Evolutionary conservation across 2,113 vertebrate genomes (phyloP), one percentile per base, ranked within the genome.

Genomic region (Heloderma charlesbogerti): DNA sequence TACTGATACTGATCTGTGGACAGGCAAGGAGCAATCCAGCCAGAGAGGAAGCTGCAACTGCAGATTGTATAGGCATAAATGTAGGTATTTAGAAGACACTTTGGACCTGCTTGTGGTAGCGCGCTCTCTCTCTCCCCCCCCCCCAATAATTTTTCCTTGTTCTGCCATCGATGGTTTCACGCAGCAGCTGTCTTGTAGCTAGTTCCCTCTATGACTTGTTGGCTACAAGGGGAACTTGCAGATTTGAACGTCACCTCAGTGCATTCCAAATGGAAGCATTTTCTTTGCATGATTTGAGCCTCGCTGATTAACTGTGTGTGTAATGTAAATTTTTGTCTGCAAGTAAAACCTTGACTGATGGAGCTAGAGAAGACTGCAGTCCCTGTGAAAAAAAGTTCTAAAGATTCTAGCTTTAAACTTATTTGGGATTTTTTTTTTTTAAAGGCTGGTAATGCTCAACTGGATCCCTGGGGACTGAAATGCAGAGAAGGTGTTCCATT

Each of bases 401-500:
- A 45, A 57, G 57, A 80, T 37, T 4, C 8, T 34, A 54, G 74
- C 31, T 81, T 51, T 51, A 81, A n/a, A 37, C 2, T 51, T 54
- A 60, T 31, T 60, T 57, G 37, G 54, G 25, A 63, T 25, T 37
- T 37, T 13, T 10, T 60, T 63, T 74, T 48, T 27, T 27, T 54
- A 37, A 18, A 37, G 48, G 34, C 71, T 16, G 4, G 16, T 48
- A 89, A 81, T 29, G 34, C 63, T 81, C 34, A 27, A 66, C 34
- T 69, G 40, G 29, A 57, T 34, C 63, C 16, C 57, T 25, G 0
- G 16, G 84, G 67, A 74, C 13, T 91, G 78, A 88, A 45, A 79
- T 12, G 0, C 18, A 71, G 45, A n/a, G 54, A 31, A 88, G 80
- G 45, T 66, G 88, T 75, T 86, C 85, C 88, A 93, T 37, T 81